These are phyloP conservation scores for Empis livida DNA, from an alignment of 2,888 invertebrate genomes.

Conservation along the genomic window DNA sequence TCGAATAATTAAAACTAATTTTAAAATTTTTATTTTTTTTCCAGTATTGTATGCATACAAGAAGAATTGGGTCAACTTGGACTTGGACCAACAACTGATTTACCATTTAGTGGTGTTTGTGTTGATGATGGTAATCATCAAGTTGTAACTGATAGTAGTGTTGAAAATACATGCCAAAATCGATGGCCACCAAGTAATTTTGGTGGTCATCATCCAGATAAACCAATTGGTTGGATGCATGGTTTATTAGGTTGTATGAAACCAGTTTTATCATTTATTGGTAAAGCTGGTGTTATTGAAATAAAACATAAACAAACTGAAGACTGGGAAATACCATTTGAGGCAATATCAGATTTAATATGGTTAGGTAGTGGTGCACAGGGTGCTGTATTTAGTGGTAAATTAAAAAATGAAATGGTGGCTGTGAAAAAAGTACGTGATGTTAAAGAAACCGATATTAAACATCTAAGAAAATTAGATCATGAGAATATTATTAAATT, in stretches of 20 bases:
- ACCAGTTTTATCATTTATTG: slow-evolving; percentile 76
- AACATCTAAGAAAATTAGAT: slow-evolving; percentile 79
- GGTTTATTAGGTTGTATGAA: slow-evolving; percentile 80
- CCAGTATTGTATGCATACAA: slow-evolving; percentile 51
- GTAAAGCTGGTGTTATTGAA: slow-evolving; percentile 59
- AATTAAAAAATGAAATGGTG: slow-evolving; percentile 67
- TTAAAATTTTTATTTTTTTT: slow-evolving; percentile 20
- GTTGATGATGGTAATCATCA: slow-evolving; percentile 17
- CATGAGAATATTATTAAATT: slow-evolving; percentile 88
- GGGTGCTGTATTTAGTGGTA: slow-evolving; percentile 87
- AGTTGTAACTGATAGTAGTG: slow-evolving; percentile 33
- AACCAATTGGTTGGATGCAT: slow-evolving; percentile 59
- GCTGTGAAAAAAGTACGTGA: slow-evolving; percentile 95
- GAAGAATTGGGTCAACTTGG: slow-evolving; percentile 46
- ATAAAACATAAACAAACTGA: slow-evolving; percentile 48
- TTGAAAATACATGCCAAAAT: slow-evolving; percentile 35
- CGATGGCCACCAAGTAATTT: slow-evolving; percentile 35
- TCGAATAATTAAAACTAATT: not conserved
- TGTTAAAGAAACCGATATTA: slow-evolving; percentile 83
- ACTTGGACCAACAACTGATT: slow-evolving; percentile 22
- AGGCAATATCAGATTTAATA: slow-evolving; percentile 71
- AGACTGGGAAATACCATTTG: slow-evolving; percentile 93
- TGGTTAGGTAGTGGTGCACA: slow-evolving; percentile 95
- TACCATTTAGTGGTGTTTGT: slow-evolving; percentile 24
- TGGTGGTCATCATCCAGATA: slow-evolving; percentile 24